Evolutionary conservation across 2,797 vertebrate genomes (phyloP).

Genomic region (Enteromius thamalakanensis): DNA sequence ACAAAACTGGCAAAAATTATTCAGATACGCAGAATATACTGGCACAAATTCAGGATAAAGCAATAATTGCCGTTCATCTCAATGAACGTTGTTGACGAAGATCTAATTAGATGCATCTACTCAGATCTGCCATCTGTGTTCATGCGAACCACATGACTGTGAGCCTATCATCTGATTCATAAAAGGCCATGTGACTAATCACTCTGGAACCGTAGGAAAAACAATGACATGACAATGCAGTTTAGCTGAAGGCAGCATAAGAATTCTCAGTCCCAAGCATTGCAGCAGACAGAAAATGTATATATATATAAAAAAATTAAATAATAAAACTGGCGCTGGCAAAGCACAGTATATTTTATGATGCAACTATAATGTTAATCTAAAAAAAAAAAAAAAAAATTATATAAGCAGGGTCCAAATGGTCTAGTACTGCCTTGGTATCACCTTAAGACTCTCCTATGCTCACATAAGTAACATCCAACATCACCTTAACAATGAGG

Average conservation of each 20-base stretch:
- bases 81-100: neutral
- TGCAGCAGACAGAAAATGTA: neutral
- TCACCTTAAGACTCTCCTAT: neutral
- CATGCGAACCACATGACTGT: neutral
- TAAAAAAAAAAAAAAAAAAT: no score
- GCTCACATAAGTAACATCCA: neutral
- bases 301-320: no score
- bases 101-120: neutral
- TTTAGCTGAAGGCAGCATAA: neutral
- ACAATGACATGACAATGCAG: neutral
- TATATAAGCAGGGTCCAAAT: neutral
- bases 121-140: neutral
- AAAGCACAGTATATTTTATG: neutral
- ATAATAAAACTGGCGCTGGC: neutral
- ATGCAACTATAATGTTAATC: neutral
- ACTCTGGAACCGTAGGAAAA: neutral
- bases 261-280: neutral
- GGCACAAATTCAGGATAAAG: neutral
- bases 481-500: neutral
- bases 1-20: conserved; percentile 54
- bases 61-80: neutral
- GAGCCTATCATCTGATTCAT: neutral
- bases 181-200: conserved; percentile 8
- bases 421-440: neutral
- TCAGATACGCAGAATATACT: neutral